Conservation (phyloP, 2,888 invertebrate species). For the Nomada ruficornis region DNA sequence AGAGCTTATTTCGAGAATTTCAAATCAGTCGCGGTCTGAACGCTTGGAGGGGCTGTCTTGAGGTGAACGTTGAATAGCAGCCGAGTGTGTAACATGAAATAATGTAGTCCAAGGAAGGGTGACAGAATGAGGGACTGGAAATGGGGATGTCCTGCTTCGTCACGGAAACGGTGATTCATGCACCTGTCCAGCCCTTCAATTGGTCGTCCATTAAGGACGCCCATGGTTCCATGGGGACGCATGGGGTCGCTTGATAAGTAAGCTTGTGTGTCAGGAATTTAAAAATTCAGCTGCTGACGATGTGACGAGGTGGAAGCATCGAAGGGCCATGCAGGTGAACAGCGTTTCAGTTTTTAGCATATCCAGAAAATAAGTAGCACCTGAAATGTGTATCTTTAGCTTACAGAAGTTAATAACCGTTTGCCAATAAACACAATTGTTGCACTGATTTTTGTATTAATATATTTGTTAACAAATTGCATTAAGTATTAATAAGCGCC, state of each 20-base stretch:
- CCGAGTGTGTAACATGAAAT: background rate
- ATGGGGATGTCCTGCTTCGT: constrained; percentile 17
- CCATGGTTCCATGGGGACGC: constrained; percentile 2
- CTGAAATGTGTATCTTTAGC: no score
- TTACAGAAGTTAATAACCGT: no score
- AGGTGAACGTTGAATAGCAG: background rate
- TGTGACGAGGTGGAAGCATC: background rate
- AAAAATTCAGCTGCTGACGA: background rate
- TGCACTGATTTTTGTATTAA: no score
- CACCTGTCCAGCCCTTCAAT: constrained; percentile 21
- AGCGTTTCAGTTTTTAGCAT: no score
- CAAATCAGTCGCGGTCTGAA: no score
- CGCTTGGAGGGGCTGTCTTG: no score
- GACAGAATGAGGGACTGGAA: constrained; percentile 6
- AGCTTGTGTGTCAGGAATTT: background rate
- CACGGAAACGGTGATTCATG: constrained; percentile 43
- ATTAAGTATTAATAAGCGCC: no score
- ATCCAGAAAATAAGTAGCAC: no score
- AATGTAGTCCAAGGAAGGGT: background rate
- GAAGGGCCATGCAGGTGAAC: background rate
- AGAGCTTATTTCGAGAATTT: no score
- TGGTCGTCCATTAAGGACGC: constrained; percentile 5
- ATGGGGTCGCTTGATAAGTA: background rate
- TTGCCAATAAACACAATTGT: no score
- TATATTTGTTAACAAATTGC: no score